A percentile compares a stretch with the other conserved stretches of the same genome.
phyloP scores from a whole-genome alignment of 2,888 invertebrate genomes.

The Stictocephala bisonia region DNA sequence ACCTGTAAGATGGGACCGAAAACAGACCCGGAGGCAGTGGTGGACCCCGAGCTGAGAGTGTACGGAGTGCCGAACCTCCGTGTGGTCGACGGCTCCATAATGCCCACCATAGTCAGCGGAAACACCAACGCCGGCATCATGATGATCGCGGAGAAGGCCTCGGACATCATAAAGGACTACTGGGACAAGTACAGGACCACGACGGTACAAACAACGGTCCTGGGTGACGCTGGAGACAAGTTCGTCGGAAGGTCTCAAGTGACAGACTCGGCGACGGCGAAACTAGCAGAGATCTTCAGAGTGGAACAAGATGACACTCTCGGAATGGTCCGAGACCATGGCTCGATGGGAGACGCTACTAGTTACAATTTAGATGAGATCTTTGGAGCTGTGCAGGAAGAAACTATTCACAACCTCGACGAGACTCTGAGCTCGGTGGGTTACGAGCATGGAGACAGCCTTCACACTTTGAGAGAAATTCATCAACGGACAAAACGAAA shows the following conservation, averaged over 20 bases:
- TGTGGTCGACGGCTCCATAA: constrained; percentile 85
- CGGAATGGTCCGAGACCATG: background rate
- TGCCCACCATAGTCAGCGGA: constrained; percentile 82
- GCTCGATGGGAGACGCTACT: background rate
- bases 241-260: no score
- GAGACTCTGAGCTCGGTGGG: background rate
- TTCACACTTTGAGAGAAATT: background rate
- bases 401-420: constrained; percentile 1
- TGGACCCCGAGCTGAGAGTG: constrained; percentile 76
- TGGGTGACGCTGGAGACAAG: no score
- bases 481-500: background rate
- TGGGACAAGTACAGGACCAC: constrained; percentile 67
- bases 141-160: constrained; percentile 87
- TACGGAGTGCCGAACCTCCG: constrained; percentile 76
- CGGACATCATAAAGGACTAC: constrained; percentile 84
- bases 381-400: background rate
- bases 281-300: background rate
- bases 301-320: background rate
- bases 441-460: background rate
- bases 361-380: no score
- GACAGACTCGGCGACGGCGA: background rate
- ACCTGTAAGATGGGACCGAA: constrained; percentile 84
- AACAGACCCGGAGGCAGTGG: constrained; percentile 72
- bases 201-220: background rate
- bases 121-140: constrained; percentile 86